Base-by-base conservation (phyloP, 2,888 invertebrate species). In the Heteromurus nitidus region DNA sequence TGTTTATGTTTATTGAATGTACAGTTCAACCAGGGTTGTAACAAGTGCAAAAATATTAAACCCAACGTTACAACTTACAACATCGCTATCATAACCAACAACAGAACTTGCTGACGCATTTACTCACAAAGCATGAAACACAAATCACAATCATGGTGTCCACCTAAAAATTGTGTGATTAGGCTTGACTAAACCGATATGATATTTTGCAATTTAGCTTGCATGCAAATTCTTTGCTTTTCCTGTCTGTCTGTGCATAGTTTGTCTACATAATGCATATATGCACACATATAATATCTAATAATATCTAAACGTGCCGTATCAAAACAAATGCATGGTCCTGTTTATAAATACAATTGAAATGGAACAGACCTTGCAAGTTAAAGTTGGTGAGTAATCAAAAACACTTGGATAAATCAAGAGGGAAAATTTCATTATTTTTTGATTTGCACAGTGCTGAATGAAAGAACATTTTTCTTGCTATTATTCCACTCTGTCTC, bases 361-460 rank as follows among this genome's bases (percentile, higher is more conserved):
- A 53, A 18, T 18, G 11, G 9, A 18, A 22, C 11, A n/a, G 20
- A 18, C 22, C 11, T 53, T 53, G 9, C 20, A 18, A 11, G 53
- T n/a, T n/a, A n/a, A n/a, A n/a, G n/a, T n/a, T n/a, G n/a, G 53
- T 53, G 62, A 31, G 62, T 62, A 62, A 31, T 30, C 62, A 2
- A 22, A 22, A 53, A 11, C n/a, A 53, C 53, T 53, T 18, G 53
- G 44, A 44, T n/a, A 65, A 65, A 65, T 65, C 65, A 65, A 44
- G 65, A 44, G 44, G 22, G n/a, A 44, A 30, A 36, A 11, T 26
- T 65, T 65, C 20, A 65, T 65, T 65, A 65, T 44, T 44, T 22
- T 65, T 44, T 65, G 42, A 65, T 65, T 65, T 42, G 65, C 42
- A 24, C n/a, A n/a, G n/a, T n/a, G n/a, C n/a, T n/a, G n/a, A n/a